Percentiles rank a stretch among this genome's conserved stretches.
These are phyloP conservation scores for Argyra leucocephala DNA, from an alignment of 2,888 invertebrate species.

Conservation along the genomic window DNA sequence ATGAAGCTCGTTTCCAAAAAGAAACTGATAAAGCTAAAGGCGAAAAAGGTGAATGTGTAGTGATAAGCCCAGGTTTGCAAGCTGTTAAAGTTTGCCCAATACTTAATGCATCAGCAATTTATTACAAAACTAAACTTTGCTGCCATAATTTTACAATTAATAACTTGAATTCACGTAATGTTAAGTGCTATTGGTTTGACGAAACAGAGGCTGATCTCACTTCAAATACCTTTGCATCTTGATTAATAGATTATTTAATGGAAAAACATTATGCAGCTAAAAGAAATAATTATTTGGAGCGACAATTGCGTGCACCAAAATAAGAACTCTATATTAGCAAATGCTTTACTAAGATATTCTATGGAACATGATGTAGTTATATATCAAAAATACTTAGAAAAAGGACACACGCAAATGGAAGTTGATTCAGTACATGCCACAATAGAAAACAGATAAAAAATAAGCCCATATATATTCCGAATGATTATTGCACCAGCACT, in stretches of 20 bases:
- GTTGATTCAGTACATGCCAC: conserved; percentile 15
- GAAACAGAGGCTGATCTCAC: conserved; percentile 18
- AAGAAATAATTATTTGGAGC: conserved; percentile 16
- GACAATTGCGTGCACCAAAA: conserved; percentile 16
- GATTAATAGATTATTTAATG: conserved; percentile 16
- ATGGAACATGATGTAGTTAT: conserved; percentile 13
- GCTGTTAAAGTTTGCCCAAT: conserved; percentile 19
- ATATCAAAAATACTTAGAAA: conserved; percentile 14
- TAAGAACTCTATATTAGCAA: conserved; percentile 15
- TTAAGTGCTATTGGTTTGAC: conserved; percentile 17
- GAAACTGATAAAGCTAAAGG: background rate
- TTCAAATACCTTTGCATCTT: conserved; percentile 17
- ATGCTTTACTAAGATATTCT: conserved; percentile 16
- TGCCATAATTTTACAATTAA: conserved; percentile 18
- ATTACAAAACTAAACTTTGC: conserved; percentile 18
- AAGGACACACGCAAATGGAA: conserved; percentile 18
- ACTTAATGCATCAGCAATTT: conserved; percentile 16
- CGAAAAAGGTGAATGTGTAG: background rate
- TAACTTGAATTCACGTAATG: conserved; percentile 16
- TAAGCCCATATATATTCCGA: conserved; percentile 13
- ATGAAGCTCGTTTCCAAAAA: background rate
- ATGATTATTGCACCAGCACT: conserved; percentile 11
- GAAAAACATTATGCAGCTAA: background rate
- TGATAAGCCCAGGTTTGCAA: conserved; percentile 13
- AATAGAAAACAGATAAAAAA: conserved; percentile 17